Conservation (phyloP, 2,797 vertebrate genomes). For the Platyrinchus mystaceus region DNA sequence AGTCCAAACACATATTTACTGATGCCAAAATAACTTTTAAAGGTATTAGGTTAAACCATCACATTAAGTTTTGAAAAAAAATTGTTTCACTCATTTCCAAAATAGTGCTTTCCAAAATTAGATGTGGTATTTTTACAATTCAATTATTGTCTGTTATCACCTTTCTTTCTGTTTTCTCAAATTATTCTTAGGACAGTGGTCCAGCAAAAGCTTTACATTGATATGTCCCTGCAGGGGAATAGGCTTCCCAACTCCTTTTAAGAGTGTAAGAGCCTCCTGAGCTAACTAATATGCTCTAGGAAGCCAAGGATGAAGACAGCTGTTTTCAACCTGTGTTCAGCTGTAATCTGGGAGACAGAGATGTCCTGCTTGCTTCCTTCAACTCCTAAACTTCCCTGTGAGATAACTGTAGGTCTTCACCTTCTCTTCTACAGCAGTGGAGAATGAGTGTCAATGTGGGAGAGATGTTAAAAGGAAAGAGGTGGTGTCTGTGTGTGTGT, state of each 20-base stretch:
- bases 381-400: not conserved
- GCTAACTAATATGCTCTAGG: not conserved
- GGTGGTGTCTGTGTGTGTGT: no score
- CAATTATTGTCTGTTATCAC: not conserved
- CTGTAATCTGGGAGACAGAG: not conserved
- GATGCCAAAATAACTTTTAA: not conserved
- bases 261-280: not conserved
- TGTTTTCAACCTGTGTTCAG: not conserved
- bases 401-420: not conserved
- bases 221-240: not conserved
- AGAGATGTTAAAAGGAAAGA: not conserved
- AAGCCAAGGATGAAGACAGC: not conserved
- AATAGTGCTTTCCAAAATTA: not conserved
- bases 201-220: not conserved
- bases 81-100: not conserved
- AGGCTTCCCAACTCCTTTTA: not conserved
- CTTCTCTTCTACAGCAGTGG: not conserved
- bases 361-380: not conserved
- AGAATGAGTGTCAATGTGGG: accelerated
- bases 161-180: not conserved
- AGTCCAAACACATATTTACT: not conserved
- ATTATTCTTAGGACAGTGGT: not conserved
- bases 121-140: not conserved
- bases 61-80: not conserved
- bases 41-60: not conserved